Percentiles rank a stretch among this genome's conserved stretches.
Conservation (phyloP, 2,797 vertebrate species). For the Lindbergichthys nudifrons region DNA sequence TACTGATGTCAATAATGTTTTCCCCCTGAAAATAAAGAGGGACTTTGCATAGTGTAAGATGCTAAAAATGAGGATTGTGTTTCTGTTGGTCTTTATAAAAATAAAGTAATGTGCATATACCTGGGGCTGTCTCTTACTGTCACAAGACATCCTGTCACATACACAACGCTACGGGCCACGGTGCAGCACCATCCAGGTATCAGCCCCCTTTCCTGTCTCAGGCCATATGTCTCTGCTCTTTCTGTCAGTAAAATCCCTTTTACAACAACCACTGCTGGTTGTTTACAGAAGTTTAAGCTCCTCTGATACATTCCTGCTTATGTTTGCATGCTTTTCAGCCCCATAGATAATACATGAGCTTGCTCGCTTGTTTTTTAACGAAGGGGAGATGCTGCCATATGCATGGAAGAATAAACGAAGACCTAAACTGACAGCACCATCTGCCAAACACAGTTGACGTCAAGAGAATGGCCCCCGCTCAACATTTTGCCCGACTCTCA, state of each 20-base stretch:
- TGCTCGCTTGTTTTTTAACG: conserved; percentile 79
- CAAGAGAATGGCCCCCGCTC: conserved; percentile 82
- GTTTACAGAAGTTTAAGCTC: conserved; percentile 93
- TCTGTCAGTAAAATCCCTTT: conserved; percentile 91
- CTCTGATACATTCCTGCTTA: conserved; percentile 85
- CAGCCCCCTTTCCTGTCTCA: conserved; percentile 87
- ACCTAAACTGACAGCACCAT: conserved; percentile 90
- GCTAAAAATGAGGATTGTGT: neutral
- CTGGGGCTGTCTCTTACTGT: conserved; percentile 81
- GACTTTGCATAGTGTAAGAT: conserved; percentile 31
- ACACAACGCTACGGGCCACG: conserved; percentile 80
- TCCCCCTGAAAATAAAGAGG: conserved; percentile 10
- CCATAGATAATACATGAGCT: conserved; percentile 91
- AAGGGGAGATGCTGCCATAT: conserved; percentile 87
- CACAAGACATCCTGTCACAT: conserved; percentile 87
- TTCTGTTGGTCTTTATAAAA: conserved; percentile 78
- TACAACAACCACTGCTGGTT: conserved; percentile 86
- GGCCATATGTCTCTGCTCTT: conserved; percentile 93
- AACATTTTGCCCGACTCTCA: conserved; percentile 81
- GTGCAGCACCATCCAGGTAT: conserved; percentile 84
- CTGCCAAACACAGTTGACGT: conserved; percentile 89
- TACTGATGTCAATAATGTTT: neutral
- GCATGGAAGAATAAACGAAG: conserved; percentile 89
- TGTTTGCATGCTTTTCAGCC: conserved; percentile 88
- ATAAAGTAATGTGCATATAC: conserved; percentile 79